phyloP scores from a whole-genome alignment of 2,797 vertebrate genomes.

The Vipera ursinii region DNA sequence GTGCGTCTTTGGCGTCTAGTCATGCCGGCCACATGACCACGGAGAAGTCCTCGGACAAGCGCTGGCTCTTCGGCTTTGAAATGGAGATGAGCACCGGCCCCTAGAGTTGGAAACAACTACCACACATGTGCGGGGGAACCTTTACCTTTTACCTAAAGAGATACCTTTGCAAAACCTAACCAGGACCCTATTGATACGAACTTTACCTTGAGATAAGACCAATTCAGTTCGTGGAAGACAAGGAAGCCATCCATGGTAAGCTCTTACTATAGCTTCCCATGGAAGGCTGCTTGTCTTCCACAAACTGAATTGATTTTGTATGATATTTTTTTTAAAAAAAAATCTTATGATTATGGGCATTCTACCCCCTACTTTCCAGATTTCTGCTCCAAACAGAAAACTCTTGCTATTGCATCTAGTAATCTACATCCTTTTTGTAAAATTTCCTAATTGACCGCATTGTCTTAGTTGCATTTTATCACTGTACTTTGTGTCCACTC shows the following conservation, averaged over 20 bases:
- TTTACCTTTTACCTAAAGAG: too few relatives aligned
- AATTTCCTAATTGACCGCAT: background rate
- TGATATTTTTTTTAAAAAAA: background rate
- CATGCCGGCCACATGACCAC: too few relatives aligned
- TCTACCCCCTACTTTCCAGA: background rate
- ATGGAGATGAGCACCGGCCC: too few relatives aligned
- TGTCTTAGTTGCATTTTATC: background rate
- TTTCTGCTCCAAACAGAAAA: background rate
- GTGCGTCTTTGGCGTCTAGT: too few relatives aligned
- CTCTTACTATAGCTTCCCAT: background rate
- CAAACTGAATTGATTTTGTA: background rate
- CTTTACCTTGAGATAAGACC: background rate
- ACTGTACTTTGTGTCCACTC: background rate
- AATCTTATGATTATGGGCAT: background rate
- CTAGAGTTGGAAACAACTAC: too few relatives aligned
- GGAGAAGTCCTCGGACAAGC: too few relatives aligned
- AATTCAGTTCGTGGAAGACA: background rate
- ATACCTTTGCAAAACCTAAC: background rate
- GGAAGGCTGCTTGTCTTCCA: background rate
- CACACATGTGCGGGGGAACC: too few relatives aligned
- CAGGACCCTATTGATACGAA: background rate
- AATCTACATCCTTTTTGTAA: background rate
- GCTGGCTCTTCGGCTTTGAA: too few relatives aligned
- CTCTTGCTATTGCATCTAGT: background rate
- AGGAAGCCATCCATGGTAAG: background rate